Percentiles rank a stretch among this genome's conserved stretches.
Evolutionary conservation across 92 coral and sea anemone genomes (phyloP).

Genomic region (Pocillopora meandrina): DNA sequence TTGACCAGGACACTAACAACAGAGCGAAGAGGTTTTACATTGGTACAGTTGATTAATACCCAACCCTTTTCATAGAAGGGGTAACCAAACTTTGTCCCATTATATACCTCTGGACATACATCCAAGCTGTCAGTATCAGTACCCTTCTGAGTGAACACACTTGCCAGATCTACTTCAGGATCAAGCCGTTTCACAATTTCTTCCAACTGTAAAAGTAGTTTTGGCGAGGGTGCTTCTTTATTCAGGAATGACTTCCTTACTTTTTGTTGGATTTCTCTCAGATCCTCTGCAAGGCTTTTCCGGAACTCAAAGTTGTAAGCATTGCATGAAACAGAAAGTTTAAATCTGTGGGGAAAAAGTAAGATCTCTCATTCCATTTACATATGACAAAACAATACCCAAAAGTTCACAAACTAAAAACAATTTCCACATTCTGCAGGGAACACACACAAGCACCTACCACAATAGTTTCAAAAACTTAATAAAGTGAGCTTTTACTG

Average conservation of each 20-base stretch:
- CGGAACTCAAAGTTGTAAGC: neutral
- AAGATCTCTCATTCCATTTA: neutral
- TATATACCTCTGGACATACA: conserved; percentile 57
- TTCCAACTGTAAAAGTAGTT: neutral
- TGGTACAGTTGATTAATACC: conserved; percentile 39
- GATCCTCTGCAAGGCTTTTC: conserved; percentile 23
- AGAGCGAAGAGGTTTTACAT: conserved; percentile 50
- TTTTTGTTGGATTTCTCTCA: conserved; percentile 39
- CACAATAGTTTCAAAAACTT: too few species aligned
- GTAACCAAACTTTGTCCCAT: conserved; percentile 36
- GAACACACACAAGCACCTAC: too few species aligned
- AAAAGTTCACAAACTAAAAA: too few species aligned
- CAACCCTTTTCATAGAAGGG: conserved; percentile 48
- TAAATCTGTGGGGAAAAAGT: neutral
- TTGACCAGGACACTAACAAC: conserved; percentile 44
- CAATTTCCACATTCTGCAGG: too few species aligned
- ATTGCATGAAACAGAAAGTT: neutral
- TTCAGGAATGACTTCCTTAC: conserved; percentile 14
- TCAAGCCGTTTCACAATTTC: conserved; percentile 7
- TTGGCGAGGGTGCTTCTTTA: conserved; percentile 20
- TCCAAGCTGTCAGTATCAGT: conserved; percentile 20
- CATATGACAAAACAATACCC: too few species aligned
- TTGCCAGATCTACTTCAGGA: neutral
- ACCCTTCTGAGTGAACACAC: neutral
- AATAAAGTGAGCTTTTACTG: too few species aligned